These are phyloP conservation scores for Caerostris darwini DNA, from an alignment of 1,140 invertebrate genomes.

Conservation along the genomic window DNA sequence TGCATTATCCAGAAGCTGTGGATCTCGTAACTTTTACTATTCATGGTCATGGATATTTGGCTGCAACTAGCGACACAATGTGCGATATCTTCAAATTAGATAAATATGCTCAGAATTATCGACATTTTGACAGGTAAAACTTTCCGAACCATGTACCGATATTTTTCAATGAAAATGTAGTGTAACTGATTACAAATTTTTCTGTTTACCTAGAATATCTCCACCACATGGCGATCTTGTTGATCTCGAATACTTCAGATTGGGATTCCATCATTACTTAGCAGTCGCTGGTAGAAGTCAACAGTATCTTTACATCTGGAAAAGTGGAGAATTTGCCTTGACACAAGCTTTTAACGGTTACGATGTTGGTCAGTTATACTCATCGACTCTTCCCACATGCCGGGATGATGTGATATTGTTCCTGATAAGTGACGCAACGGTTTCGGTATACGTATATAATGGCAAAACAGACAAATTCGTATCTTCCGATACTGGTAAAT, in stretches of 20 bases:
- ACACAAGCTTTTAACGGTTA: not conserved
- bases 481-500: not conserved
- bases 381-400: slow-evolving; percentile 41
- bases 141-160: no score
- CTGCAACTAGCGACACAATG: not conserved
- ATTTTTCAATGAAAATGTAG: not conserved
- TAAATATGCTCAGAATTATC: not conserved
- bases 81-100: slow-evolving; percentile 64
- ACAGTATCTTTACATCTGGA: slow-evolving; percentile 60
- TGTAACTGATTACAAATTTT: not conserved
- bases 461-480: slow-evolving; percentile 34
- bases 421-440: not conserved
- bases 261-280: slow-evolving; percentile 74
- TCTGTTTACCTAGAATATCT: not conserved
- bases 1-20: slow-evolving; percentile 47
- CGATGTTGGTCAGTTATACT: not conserved
- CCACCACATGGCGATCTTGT: not conserved
- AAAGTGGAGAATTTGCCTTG: slow-evolving; percentile 50
- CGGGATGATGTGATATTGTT: slow-evolving; percentile 73
- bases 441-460: slow-evolving; percentile 13
- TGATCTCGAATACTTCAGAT: slow-evolving; percentile 65
- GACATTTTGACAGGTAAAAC: slow-evolving; percentile 60
- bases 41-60: slow-evolving; percentile 66
- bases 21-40: slow-evolving; percentile 68
- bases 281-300: not conserved